Conservation (phyloP, 2,888 invertebrate genomes). For the Aphodius sticticus region DNA sequence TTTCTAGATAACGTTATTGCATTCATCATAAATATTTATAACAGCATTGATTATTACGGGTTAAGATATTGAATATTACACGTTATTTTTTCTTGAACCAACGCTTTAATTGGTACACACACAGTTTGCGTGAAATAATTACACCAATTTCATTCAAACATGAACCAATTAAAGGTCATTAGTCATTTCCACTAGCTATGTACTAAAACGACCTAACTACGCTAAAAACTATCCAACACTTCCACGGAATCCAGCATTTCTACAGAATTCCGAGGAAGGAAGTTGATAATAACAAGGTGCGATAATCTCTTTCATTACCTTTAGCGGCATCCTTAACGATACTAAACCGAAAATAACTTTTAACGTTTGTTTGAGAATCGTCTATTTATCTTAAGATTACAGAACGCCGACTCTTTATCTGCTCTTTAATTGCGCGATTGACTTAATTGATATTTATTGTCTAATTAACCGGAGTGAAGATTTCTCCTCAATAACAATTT, state of each 20-base stretch:
- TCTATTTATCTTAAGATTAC: background rate
- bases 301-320: background rate
- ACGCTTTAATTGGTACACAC: background rate
- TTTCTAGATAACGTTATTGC: background rate
- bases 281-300: background rate
- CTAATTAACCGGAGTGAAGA: background rate
- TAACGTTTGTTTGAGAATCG: background rate
- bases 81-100: background rate
- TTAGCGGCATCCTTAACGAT: background rate
- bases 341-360: background rate
- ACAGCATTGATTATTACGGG: background rate
- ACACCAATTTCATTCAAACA: background rate
- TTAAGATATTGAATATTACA: background rate
- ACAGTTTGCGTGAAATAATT: background rate
- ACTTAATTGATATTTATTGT: background rate
- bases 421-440: background rate
- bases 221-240: background rate
- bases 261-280: background rate
- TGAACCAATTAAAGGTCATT: background rate
- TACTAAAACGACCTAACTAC: background rate
- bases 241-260: background rate
- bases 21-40: background rate
- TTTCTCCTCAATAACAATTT: conserved; percentile 4
- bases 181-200: background rate
- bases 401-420: background rate